Percentiles rank a stretch among this genome's conserved stretches.
phyloP scores from a whole-genome alignment of 2,797 vertebrate species.

The Zenarchopterus dispar region DNA sequence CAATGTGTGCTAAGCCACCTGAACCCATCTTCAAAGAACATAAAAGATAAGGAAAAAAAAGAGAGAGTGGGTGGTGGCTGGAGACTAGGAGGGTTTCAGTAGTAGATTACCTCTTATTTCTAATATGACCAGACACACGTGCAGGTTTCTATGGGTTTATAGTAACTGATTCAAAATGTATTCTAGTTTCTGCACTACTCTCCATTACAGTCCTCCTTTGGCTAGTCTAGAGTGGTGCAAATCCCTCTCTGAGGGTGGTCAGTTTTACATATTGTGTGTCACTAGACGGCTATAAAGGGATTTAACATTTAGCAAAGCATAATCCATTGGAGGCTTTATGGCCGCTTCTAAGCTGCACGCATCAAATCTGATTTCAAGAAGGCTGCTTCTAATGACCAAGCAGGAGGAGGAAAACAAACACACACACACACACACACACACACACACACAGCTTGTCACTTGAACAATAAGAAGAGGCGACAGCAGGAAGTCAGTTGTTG shows the following conservation, averaged over 20 bases:
- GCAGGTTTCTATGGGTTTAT: slow-evolving; percentile 46
- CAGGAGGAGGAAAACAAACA: slow-evolving; percentile 48
- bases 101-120: slow-evolving; percentile 59
- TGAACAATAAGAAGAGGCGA: slow-evolving; percentile 68
- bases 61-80: slow-evolving; percentile 45
- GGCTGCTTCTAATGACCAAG: slow-evolving; percentile 71
- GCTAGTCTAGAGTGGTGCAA: slow-evolving; percentile 61
- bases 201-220: slow-evolving; percentile 32
- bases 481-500: slow-evolving; percentile 66
- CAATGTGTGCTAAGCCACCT: slow-evolving; percentile 69
- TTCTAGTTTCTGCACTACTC: slow-evolving; percentile 17
- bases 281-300: slow-evolving; percentile 84
- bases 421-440: background rate
- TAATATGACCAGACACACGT: slow-evolving; percentile 40
- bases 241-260: slow-evolving; percentile 82
- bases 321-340: slow-evolving; percentile 83
- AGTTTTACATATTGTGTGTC: slow-evolving; percentile 86
- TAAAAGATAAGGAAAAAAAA: slow-evolving; percentile 48
- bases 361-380: slow-evolving; percentile 85
- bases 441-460: slow-evolving; percentile 53
- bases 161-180: slow-evolving; percentile 34
- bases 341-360: slow-evolving; percentile 77
- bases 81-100: slow-evolving; percentile 52
- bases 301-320: slow-evolving; percentile 85
- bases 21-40: slow-evolving; percentile 68